Percentiles rank a stretch among this genome's conserved stretches.
Evolutionary conservation across 2,797 vertebrate genomes (phyloP).

Genomic region (Melanotaenia maccullochi): DNA sequence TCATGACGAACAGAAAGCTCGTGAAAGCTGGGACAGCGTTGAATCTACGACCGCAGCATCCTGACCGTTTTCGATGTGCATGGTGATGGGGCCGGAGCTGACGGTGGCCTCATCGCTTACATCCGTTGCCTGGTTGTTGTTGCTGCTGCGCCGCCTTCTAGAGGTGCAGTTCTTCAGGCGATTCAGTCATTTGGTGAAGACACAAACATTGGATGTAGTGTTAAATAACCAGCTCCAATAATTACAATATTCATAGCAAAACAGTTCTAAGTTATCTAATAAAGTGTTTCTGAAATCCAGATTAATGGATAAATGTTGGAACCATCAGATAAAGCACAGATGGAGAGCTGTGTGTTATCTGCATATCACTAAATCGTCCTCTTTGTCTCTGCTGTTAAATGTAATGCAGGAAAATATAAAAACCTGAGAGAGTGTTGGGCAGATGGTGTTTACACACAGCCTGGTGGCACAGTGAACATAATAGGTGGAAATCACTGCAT

Average conservation of each 20-base stretch:
- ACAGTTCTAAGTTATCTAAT: no score
- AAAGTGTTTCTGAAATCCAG: background rate
- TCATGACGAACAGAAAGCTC: background rate
- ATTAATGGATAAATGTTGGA: background rate
- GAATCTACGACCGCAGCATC: background rate
- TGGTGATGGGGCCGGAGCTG: slow-evolving; percentile 70
- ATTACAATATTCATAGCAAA: background rate
- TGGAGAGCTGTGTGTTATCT: background rate
- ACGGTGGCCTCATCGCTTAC: slow-evolving; percentile 75
- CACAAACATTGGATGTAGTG: background rate
- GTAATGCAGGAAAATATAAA: background rate
- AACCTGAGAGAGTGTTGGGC: slow-evolving; percentile 68
- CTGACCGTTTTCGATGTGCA: slow-evolving; percentile 61
- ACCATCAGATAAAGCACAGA: no score
- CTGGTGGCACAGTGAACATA: slow-evolving; percentile 80
- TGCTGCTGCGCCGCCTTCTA: slow-evolving; percentile 44
- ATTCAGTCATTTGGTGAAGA: background rate
- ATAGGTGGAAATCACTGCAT: slow-evolving; percentile 66
- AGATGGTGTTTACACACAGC: slow-evolving; percentile 72
- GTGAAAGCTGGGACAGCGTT: background rate
- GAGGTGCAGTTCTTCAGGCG: slow-evolving; percentile 69
- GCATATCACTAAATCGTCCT: background rate
- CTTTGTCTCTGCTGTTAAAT: background rate
- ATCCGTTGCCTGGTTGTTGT: slow-evolving; percentile 33
- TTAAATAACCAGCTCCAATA: background rate